These are phyloP conservation scores for Eolophus roseicapilla DNA, from an alignment of 2,113 vertebrate species.

Conservation along the genomic window DNA sequence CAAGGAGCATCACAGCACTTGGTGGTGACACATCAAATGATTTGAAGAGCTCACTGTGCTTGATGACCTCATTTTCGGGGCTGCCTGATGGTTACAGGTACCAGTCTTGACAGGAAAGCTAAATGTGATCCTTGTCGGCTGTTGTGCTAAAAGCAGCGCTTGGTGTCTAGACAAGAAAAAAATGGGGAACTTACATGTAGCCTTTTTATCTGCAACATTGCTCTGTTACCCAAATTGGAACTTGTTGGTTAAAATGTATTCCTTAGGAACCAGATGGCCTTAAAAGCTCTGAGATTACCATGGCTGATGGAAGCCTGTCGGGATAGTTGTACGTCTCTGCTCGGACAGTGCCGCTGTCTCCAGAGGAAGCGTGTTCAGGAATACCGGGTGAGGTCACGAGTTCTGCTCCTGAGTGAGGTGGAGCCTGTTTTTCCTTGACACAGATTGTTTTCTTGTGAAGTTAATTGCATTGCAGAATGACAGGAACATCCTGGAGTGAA, in stretches of 20 bases:
- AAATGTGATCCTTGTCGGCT: neutral
- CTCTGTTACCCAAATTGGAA: neutral
- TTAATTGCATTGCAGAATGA: neutral
- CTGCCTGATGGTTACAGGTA: neutral
- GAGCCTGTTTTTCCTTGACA: conserved; percentile 15
- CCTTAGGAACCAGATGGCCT: neutral
- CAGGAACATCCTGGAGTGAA: conserved; percentile 20
- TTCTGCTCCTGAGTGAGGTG: neutral
- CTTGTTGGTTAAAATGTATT: neutral
- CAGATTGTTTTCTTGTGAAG: conserved; percentile 3
- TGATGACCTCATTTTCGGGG: neutral
- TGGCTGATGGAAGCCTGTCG: neutral
- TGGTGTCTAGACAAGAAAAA: neutral
- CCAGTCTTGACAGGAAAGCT: neutral
- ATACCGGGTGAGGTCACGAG: conserved; percentile 22
- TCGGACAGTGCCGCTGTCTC: neutral
- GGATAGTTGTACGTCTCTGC: neutral
- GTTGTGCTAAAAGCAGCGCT: neutral
- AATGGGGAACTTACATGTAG: neutral
- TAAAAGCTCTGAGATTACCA: neutral
- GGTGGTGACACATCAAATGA: neutral
- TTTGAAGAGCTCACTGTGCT: neutral
- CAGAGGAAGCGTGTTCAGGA: neutral
- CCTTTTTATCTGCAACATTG: neutral
- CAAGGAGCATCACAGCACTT: neutral